Conservation (phyloP, 2,888 invertebrate species). For the Anodontia alba region DNA sequence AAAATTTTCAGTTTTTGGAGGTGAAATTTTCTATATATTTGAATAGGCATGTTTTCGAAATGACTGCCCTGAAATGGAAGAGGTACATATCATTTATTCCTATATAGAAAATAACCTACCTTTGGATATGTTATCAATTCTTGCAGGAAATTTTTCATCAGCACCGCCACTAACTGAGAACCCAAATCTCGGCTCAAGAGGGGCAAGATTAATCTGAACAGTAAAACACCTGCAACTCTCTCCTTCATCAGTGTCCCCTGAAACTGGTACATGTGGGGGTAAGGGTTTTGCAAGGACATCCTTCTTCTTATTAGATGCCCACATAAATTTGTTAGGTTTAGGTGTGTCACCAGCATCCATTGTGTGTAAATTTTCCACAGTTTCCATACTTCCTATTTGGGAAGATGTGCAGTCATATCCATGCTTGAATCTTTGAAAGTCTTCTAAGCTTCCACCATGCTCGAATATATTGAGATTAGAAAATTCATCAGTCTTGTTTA, state of each 20-base stretch:
- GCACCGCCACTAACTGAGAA: constrained; percentile 85
- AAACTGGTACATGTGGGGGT: neutral
- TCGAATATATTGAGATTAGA: constrained; percentile 37
- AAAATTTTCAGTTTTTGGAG: too few species aligned
- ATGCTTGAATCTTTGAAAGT: constrained; percentile 56
- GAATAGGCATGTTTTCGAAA: too few species aligned
- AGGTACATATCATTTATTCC: too few species aligned
- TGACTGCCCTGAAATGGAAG: too few species aligned
- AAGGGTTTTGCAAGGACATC: neutral
- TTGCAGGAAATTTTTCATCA: constrained; percentile 85
- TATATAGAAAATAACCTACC: constrained; percentile 82
- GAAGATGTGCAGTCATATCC: constrained; percentile 59
- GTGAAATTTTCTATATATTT: too few species aligned
- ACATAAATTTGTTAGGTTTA: neutral
- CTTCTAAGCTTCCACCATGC: constrained; percentile 56
- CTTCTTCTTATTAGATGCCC: neutral
- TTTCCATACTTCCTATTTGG: constrained; percentile 53
- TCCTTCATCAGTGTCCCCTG: constrained; percentile 16
- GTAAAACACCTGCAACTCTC: constrained; percentile 34
- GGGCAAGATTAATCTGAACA: constrained; percentile 69
- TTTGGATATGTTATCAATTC: constrained; percentile 84
- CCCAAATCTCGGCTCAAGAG: constrained; percentile 84
- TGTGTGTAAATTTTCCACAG: constrained; percentile 21
- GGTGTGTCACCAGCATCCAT: neutral
- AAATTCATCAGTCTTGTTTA: constrained; percentile 45